These are phyloP conservation scores for Cerceris ruficornis DNA, from an alignment of 2,888 invertebrate species.

Conservation along the genomic window DNA sequence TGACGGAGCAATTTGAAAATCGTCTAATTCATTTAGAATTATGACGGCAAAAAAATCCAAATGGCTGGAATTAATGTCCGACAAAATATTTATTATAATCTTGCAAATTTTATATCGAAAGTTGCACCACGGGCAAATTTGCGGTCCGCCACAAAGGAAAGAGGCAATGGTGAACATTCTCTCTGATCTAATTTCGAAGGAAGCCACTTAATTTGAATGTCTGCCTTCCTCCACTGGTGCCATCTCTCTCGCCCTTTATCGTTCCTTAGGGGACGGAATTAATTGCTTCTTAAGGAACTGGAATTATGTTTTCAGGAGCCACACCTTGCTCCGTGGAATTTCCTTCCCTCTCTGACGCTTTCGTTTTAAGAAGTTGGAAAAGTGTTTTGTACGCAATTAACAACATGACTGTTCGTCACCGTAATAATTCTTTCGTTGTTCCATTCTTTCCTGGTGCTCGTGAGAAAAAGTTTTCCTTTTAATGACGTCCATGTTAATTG, in stretches of 20 bases:
- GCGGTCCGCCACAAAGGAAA: slow-evolving; percentile 34
- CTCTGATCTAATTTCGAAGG: slow-evolving; percentile 77
- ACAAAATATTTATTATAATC: not conserved
- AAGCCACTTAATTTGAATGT: slow-evolving; percentile 78
- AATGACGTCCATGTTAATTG: too few relatives aligned
- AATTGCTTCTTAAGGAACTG: slow-evolving; percentile 79
- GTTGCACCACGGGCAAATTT: slow-evolving; percentile 26
- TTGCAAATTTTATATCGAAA: slow-evolving; percentile 28
- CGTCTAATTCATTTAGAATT: not conserved
- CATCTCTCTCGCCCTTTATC: slow-evolving; percentile 60
- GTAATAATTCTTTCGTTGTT: too few relatives aligned
- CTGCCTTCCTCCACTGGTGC: slow-evolving; percentile 39
- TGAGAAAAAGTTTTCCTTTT: too few relatives aligned
- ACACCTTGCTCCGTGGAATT: slow-evolving; percentile 38
- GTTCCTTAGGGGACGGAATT: slow-evolving; percentile 74
- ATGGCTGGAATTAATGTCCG: not conserved
- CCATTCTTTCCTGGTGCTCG: too few relatives aligned
- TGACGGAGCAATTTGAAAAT: not conserved
- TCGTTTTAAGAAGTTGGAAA: not conserved
- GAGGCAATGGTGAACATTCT: slow-evolving; percentile 61
- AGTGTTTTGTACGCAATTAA: slow-evolving; percentile 17
- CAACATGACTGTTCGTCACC: not conserved
- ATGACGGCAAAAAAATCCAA: not conserved
- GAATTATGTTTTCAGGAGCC: slow-evolving; percentile 77
- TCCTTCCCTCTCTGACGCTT: not conserved